Evolutionary conservation across 2,888 invertebrate genomes (phyloP).

Genomic region (Pogonocherus hispidulus): DNA sequence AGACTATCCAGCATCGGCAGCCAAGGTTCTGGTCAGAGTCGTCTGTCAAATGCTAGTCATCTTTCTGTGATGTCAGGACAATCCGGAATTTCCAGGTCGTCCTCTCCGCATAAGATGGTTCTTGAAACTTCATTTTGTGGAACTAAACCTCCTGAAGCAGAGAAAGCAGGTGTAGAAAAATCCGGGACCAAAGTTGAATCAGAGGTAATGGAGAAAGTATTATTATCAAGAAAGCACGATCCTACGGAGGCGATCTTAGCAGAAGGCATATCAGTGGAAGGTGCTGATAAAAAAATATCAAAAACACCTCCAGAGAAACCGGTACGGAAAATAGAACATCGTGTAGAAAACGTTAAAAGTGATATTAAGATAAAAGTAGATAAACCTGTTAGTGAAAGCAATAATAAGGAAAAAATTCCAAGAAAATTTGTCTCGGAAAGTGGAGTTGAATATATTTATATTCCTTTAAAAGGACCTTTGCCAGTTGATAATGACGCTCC

Average conservation of each 20-base stretch:
- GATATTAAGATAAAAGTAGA: conserved; percentile 65
- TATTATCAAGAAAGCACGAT: conserved; percentile 76
- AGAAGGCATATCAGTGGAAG: conserved; percentile 68
- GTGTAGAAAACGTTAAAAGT: conserved; percentile 46
- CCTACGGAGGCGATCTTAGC: conserved; percentile 77
- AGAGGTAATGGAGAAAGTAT: conserved; percentile 72
- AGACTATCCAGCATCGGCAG: conserved; percentile 87
- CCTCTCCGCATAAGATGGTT: conserved; percentile 92
- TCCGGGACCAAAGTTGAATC: conserved; percentile 63
- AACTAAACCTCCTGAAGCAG: conserved; percentile 74
- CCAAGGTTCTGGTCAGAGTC: conserved; percentile 73
- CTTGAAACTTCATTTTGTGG: conserved; percentile 94
- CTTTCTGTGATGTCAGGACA: conserved; percentile 72
- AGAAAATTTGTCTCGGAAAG: conserved; percentile 64
- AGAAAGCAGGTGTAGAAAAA: conserved; percentile 47
- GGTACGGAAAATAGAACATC: conserved; percentile 40
- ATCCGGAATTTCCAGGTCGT: conserved; percentile 77
- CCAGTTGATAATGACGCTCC: conserved; percentile 49
- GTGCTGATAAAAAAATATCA: conserved; percentile 9
- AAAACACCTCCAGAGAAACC: conserved; percentile 41
- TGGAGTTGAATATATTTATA: conserved; percentile 68
- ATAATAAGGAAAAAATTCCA: conserved; percentile 43
- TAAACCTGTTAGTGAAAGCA: conserved; percentile 52
- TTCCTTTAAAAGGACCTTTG: conserved; percentile 69
- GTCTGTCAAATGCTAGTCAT: conserved; percentile 71